Conservation (phyloP, 2,888 invertebrate genomes). For the Cremastinae sp. region DNA sequence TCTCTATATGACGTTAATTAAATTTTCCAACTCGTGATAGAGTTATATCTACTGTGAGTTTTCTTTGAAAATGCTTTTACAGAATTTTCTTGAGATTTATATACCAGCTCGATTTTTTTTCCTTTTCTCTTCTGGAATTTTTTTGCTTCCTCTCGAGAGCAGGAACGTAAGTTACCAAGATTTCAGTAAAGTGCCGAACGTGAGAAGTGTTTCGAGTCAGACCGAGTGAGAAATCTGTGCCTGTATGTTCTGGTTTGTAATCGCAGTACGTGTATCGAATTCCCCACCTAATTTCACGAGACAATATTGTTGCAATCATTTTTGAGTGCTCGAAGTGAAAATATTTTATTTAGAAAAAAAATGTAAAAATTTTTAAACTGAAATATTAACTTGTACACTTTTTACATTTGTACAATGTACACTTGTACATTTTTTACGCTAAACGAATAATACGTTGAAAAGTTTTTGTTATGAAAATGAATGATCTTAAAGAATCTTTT, state of each 20-base stretch:
- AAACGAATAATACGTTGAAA: too few relatives aligned
- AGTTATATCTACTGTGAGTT: conserved; percentile 26
- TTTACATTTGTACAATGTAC: too few relatives aligned
- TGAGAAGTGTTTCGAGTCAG: conserved; percentile 38
- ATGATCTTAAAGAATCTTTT: too few relatives aligned
- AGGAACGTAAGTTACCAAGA: conserved; percentile 47
- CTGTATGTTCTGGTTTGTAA: not conserved
- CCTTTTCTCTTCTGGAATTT: not conserved
- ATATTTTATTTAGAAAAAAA: not conserved
- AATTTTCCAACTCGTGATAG: too few relatives aligned
- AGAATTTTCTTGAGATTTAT: conserved; percentile 38
- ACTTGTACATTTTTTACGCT: too few relatives aligned
- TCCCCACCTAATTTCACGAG: conserved; percentile 28
- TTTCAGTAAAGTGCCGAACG: conserved; percentile 52
- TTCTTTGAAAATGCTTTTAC: conserved; percentile 5
- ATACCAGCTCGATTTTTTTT: conserved; percentile 1
- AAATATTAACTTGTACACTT: too few relatives aligned
- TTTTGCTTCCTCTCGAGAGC: conserved; percentile 22
- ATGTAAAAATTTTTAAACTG: too few relatives aligned
- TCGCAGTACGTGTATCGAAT: conserved; percentile 34
- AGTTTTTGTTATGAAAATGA: too few relatives aligned
- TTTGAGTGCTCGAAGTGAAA: not conserved
- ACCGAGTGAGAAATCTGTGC: conserved; percentile 16
- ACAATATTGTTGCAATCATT: conserved; percentile 8
- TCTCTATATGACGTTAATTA: too few relatives aligned